Evolutionary conservation across 2,797 vertebrate genomes (phyloP), one percentile per base, ranked within the genome.

Genomic region (Galaxias olidus): DNA sequence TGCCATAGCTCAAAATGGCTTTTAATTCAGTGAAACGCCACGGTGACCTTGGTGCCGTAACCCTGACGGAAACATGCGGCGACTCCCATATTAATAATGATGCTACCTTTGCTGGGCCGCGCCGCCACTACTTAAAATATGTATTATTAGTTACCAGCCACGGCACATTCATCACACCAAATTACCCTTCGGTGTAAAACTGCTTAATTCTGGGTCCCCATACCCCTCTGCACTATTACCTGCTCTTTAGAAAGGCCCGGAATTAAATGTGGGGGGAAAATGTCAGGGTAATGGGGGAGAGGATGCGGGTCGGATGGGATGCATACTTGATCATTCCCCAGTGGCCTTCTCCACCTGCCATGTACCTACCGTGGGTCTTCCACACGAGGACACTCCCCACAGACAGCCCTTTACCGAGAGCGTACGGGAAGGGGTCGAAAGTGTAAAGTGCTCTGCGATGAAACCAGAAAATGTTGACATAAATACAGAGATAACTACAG

Each of bases 11-110:
- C 95, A 97, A 96, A 97, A 96, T 98, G 96, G 94, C 95, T 98
- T 99, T 98, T 98, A 98, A 98, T 98, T 98, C 95, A 95, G 92
- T 90, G 88, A 98, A 98, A 97, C 93, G 93, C 87, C 82, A 90
- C 90, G 93, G 92, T 99, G 97, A 99, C 96, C 97, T 99, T 98
- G 93, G 84, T 94, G 95, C 93, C 91, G 95, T 95, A 96, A 98
- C 96, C 95, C 95, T 96, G 92, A 94, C 92, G 95, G 95, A 96
- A 96, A 94, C 93, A 94, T 91, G 92, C 92, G 88, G 92, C 91
- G 92, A 94, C 96, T 94, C 94, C 94, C 94, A 96, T 95, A 98
- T 98, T 98, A 98, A 98, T 98, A 98, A 98, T 94, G 93, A 92
- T 93, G 93, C 91, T 94, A 93, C 91, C 90, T 94, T 97, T 94